Conservation (phyloP, 2,797 vertebrate genomes). For the Buphagus erythrorhynchus region DNA sequence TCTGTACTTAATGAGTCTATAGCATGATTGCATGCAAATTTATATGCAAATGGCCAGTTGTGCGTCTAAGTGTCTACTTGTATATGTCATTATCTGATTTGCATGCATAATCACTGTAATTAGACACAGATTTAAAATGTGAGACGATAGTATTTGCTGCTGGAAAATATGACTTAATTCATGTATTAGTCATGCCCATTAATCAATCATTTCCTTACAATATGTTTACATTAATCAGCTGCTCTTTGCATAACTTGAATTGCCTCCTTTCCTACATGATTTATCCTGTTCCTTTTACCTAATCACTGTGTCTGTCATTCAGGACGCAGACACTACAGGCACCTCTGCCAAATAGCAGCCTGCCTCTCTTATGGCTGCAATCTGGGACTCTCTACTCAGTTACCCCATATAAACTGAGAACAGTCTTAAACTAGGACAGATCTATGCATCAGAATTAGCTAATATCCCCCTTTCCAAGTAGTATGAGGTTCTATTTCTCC, state of each 20-base stretch:
- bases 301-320: background rate
- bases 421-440: background rate
- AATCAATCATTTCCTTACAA: constrained; percentile 36
- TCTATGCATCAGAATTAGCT: background rate
- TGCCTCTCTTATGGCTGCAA: background rate
- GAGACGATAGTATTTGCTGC: background rate
- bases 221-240: constrained; percentile 28
- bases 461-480: background rate
- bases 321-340: background rate
- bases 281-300: background rate
- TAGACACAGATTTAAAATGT: constrained; percentile 11
- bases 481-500: background rate
- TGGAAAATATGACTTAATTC: constrained; percentile 5
- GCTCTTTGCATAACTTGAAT: background rate
- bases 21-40: constrained; percentile 13
- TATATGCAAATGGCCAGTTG: constrained; percentile 30
- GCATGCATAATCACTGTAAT: constrained; percentile 26
- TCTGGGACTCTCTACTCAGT: background rate
- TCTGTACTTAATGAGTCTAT: background rate
- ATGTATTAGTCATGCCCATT: constrained; percentile 9
- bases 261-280: background rate
- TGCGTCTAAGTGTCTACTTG: constrained; percentile 13
- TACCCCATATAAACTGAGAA: background rate
- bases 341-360: background rate
- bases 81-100: constrained; percentile 33